phyloP scores from a whole-genome alignment of 2,888 invertebrate species.

The Diaphora mendica region DNA sequence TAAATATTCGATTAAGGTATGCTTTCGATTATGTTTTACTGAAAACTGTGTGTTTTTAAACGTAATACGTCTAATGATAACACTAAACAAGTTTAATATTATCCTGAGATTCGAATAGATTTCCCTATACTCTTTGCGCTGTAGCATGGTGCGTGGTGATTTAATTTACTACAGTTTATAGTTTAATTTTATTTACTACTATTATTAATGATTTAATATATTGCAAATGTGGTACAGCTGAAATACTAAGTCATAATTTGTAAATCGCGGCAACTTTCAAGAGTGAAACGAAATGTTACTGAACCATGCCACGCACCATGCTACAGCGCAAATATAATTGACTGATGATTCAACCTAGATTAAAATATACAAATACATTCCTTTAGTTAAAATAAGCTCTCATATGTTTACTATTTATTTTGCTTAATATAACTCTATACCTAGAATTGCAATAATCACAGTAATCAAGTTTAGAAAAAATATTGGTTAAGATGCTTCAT shows the following conservation, averaged over 20 bases:
- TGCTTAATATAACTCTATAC: not conserved
- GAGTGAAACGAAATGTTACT: too few relatives aligned
- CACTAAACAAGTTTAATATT: not conserved
- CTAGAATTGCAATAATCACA: not conserved
- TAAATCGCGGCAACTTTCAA: too few relatives aligned
- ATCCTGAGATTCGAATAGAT: not conserved
- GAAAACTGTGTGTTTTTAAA: not conserved
- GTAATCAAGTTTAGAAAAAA: not conserved
- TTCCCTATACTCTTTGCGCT: too few relatives aligned
- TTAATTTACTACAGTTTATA: too few relatives aligned
- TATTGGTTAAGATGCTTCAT: not conserved
- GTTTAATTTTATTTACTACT: too few relatives aligned
- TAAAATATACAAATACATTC: not conserved
- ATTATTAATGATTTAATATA: too few relatives aligned
- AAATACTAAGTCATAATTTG: too few relatives aligned
- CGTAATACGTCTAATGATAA: not conserved
- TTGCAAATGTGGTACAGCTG: too few relatives aligned
- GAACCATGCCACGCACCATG: too few relatives aligned
- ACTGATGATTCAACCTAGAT: too few relatives aligned
- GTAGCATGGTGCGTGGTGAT: too few relatives aligned
- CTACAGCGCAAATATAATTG: too few relatives aligned
- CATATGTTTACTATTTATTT: not conserved
- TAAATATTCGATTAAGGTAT: not conserved
- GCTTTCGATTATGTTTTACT: not conserved
- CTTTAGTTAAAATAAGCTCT: not conserved